Conservation (phyloP, 1,140 invertebrate genomes). For the Phthorimaea operculella region DNA sequence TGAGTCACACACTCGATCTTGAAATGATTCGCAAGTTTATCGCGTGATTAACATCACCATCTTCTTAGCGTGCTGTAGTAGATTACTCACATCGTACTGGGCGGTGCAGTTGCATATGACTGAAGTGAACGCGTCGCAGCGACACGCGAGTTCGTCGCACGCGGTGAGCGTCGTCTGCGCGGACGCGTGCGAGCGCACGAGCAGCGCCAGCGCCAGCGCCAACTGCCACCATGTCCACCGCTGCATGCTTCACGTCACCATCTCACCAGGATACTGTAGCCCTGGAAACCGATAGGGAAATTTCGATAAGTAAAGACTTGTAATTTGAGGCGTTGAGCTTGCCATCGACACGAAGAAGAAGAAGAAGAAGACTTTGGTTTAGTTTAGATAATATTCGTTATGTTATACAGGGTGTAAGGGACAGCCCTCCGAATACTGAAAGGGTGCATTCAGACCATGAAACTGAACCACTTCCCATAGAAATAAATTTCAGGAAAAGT, state of each 20-base stretch:
- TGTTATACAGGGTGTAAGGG: no score
- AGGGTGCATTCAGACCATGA: no score
- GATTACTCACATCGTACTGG: conserved; percentile 22
- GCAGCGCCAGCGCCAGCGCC: conserved; percentile 25
- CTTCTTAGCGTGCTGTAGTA: neutral
- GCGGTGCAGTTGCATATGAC: conserved; percentile 70
- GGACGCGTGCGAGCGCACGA: conserved; percentile 19
- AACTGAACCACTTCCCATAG: no score
- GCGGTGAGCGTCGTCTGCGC: conserved; percentile 56
- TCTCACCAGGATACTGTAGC: conserved; percentile 28
- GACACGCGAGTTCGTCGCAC: conserved; percentile 69
- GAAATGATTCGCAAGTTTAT: neutral
- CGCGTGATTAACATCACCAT: neutral
- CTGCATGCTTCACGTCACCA: conserved; percentile 57
- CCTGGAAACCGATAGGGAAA: conserved; percentile 30
- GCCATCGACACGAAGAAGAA: no score
- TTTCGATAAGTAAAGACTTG: no score
- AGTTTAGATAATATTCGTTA: no score
- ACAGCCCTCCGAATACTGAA: no score
- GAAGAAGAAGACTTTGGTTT: no score
- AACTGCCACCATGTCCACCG: conserved; percentile 43
- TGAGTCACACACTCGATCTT: no score
- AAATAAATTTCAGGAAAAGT: no score
- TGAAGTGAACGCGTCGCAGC: conserved; percentile 68
- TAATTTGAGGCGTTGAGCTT: no score